phyloP scores from a whole-genome alignment of 2,888 invertebrate genomes.

The Argynnis bischoffii region DNA sequence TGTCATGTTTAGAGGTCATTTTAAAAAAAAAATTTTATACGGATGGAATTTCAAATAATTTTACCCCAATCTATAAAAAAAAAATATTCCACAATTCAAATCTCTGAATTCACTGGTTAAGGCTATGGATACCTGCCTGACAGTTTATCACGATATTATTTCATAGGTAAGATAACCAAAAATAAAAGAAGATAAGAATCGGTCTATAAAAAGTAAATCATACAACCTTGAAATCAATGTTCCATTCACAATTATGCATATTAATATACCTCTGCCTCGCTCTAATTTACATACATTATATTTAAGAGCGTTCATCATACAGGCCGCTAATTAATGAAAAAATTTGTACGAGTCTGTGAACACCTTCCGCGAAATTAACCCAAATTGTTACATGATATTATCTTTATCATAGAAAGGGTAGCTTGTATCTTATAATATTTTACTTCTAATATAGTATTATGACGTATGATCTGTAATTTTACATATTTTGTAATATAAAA shows the following conservation, averaged over 20 bases:
- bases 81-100: no score
- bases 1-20: no score
- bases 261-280: conserved; percentile 22
- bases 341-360: conserved; percentile 27
- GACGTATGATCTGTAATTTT: not conserved
- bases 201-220: conserved; percentile 8
- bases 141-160: no score
- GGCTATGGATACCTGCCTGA: no score
- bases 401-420: conserved; percentile 9
- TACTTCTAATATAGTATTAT: not conserved
- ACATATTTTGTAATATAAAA: not conserved
- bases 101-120: no score
- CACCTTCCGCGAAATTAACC: conserved; percentile 33
- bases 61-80: no score
- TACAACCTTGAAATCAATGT: conserved; percentile 7
- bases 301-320: conserved; percentile 31
- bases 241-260: conserved; percentile 18
- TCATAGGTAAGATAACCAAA: not conserved
- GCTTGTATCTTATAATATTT: not conserved
- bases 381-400: conserved; percentile 17
- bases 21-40: no score
- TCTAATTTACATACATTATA: conserved; percentile 35
- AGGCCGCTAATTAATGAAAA: conserved; percentile 34
- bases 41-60: no score
- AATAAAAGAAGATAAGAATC: conserved; percentile 7